Evolutionary conservation across 2,113 vertebrate genomes (phyloP).

Genomic region (Carollia perspicillata): DNA sequence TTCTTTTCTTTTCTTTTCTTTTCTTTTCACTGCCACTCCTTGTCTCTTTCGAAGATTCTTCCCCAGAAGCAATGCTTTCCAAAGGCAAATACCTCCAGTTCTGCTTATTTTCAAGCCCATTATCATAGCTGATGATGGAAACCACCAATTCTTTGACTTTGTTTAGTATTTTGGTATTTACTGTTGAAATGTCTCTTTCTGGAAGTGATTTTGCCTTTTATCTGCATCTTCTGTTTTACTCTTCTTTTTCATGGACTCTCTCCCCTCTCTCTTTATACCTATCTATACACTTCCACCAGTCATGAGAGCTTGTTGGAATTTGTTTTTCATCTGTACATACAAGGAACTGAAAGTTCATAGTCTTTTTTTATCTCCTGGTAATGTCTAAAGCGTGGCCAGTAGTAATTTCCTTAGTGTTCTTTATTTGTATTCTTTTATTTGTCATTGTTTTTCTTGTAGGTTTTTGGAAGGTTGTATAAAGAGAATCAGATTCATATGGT

Average conservation of each 20-base stretch:
- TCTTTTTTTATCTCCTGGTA: not conserved
- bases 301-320: not conserved
- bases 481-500: not conserved
- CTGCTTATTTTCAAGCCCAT: not conserved
- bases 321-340: not conserved
- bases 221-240: not conserved
- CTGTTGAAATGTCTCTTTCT: not conserved
- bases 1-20: not conserved
- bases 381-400: not conserved
- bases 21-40: not conserved
- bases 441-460: not conserved
- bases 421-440: not conserved
- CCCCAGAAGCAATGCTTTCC: not conserved
- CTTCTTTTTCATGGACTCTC: not conserved
- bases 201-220: not conserved
- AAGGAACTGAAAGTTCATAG: not conserved
- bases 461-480: not conserved
- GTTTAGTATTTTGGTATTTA: not conserved
- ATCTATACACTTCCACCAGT: accelerated
- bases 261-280: not conserved
- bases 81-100: not conserved
- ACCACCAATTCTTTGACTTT: not conserved
- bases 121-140: not conserved
- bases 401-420: not conserved
- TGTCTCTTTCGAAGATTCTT: not conserved